phyloP scores from a whole-genome alignment of 2,888 invertebrate species.

The Diploptera punctata region DNA sequence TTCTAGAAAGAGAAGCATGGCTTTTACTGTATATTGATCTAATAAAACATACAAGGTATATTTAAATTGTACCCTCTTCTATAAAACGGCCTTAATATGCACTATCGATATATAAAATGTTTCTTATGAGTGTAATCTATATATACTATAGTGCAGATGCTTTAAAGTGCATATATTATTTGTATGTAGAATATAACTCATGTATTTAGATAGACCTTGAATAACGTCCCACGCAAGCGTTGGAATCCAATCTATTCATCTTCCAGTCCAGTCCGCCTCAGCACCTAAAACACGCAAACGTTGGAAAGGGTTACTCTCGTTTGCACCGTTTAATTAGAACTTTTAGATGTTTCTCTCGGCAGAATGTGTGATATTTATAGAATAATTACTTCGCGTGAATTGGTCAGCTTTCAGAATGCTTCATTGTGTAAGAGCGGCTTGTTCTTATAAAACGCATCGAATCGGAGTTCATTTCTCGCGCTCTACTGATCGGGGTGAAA shows the following conservation, averaged over 20 bases:
- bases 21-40: constrained; percentile 16
- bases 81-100: too few relatives aligned
- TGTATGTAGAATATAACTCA: too few relatives aligned
- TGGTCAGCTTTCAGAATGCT: not conserved
- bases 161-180: too few relatives aligned
- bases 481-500: not conserved
- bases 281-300: constrained; percentile 1
- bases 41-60: not conserved
- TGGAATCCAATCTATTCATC: constrained; percentile 13
- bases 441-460: not conserved
- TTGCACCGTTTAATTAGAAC: not conserved
- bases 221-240: constrained; percentile 4
- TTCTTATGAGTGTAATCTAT: not conserved
- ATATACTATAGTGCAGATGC: too few relatives aligned
- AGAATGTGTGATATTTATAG: constrained; percentile 19
- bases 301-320: not conserved
- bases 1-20: constrained; percentile 1
- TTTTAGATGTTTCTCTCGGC: not conserved
- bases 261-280: not conserved
- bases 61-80: not conserved
- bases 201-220: not conserved
- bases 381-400: constrained; percentile 13
- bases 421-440: not conserved
- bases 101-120: not conserved
- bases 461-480: constrained; percentile 1